Conservation (phyloP, 1,140 invertebrate species). For the Drosophila punjabiensis region DNA sequence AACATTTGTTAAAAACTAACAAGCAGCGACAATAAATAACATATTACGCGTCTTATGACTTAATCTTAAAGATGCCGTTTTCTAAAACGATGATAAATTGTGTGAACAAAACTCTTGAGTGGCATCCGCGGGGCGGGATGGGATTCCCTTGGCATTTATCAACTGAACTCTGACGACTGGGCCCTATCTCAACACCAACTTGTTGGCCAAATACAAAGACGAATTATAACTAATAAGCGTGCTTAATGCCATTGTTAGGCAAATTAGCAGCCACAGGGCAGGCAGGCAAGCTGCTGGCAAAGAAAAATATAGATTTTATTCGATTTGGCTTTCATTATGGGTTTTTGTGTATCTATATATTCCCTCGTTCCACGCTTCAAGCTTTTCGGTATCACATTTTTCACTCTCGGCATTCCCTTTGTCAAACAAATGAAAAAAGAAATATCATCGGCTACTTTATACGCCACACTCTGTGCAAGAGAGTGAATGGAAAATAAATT, state of each 20-base stretch:
- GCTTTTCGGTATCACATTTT: constrained; percentile 34
- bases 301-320: constrained; percentile 54
- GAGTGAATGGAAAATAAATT: constrained; percentile 69
- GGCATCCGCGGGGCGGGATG: constrained; percentile 20
- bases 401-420: constrained; percentile 50
- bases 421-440: constrained; percentile 43
- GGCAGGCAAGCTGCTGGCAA: neutral
- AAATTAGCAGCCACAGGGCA: constrained; percentile 58
- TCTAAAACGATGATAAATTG: constrained; percentile 61
- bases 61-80: constrained; percentile 38
- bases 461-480: constrained; percentile 38
- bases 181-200: constrained; percentile 36
- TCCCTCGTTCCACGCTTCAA: constrained; percentile 16
- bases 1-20: constrained; percentile 36
- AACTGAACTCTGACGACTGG: constrained; percentile 22
- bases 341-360: constrained; percentile 1
- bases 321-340: constrained; percentile 27
- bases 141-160: constrained; percentile 51
- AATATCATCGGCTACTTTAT: constrained; percentile 66
- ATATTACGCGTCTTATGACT: constrained; percentile 33
- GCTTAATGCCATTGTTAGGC: constrained; percentile 71
- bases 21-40: constrained; percentile 38
- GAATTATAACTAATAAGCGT: constrained; percentile 75
- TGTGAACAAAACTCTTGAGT: constrained; percentile 50
- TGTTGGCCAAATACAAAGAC: constrained; percentile 68